Conservation (phyloP, 2,888 invertebrate genomes). For the Spisula solida region DNA sequence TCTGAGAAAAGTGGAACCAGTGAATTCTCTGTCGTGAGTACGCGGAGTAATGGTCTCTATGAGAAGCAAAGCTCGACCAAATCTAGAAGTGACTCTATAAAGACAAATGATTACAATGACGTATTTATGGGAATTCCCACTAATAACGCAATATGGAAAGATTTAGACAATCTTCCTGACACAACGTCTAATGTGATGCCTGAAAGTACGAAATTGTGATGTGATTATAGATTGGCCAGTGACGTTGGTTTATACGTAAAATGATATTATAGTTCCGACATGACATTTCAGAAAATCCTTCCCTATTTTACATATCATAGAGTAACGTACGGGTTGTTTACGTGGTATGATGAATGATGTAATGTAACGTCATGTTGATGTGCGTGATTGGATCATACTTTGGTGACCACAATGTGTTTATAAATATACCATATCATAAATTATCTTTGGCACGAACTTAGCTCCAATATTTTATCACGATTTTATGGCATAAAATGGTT, state of each 20-base stretch:
- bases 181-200: constrained; percentile 46
- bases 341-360: not conserved
- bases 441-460: too few species aligned
- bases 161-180: constrained; percentile 50
- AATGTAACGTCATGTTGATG: too few species aligned
- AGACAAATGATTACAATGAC: constrained; percentile 29
- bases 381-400: too few species aligned
- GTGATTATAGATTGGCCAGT: not conserved
- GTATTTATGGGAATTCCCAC: constrained; percentile 66
- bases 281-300: not conserved
- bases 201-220: constrained; percentile 39
- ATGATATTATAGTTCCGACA: not conserved
- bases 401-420: too few species aligned
- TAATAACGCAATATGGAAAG: constrained; percentile 67
- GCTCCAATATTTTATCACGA: too few species aligned
- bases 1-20: constrained; percentile 41
- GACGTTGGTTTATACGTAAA: not conserved
- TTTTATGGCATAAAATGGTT: too few species aligned
- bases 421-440: too few species aligned
- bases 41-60: not conserved
- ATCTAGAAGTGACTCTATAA: not conserved
- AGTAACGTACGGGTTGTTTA: not conserved
- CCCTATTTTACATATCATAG: not conserved
- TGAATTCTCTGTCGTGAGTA: constrained; percentile 10
- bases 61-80: constrained; percentile 23